These are phyloP conservation scores for Colossoma macropomum DNA, from an alignment of 2,113 vertebrate genomes.

Conservation along the genomic window DNA sequence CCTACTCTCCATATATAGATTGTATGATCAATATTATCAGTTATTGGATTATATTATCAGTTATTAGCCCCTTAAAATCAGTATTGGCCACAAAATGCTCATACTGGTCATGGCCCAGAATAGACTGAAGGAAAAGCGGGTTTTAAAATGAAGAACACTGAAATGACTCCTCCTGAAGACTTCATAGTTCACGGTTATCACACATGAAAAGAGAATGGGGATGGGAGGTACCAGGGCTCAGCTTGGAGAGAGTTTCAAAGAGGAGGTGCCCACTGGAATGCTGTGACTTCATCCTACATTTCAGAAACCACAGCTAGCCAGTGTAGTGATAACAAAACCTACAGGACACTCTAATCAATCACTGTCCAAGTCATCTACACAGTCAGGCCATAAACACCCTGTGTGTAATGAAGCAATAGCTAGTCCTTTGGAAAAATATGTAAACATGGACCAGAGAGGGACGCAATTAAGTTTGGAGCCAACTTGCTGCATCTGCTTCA, in stretches of 20 bases:
- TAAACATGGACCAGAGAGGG: neutral
- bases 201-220: neutral
- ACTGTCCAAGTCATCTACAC: constrained; percentile 29
- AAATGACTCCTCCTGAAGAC: too few relatives aligned
- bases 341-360: neutral
- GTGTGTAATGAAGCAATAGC: constrained; percentile 9
- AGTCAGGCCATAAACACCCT: constrained; percentile 23
- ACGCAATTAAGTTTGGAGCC: neutral
- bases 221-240: constrained; percentile 2
- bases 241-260: constrained; percentile 61
- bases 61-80: too few relatives aligned
- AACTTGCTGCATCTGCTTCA: neutral
- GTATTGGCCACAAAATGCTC: too few relatives aligned
- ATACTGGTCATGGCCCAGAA: too few relatives aligned
- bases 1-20: too few relatives aligned
- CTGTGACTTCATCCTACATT: constrained; percentile 72
- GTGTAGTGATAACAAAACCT: neutral
- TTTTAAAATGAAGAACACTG: too few relatives aligned
- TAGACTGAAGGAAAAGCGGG: too few relatives aligned
- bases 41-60: too few relatives aligned
- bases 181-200: neutral
- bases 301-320: neutral
- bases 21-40: too few relatives aligned
- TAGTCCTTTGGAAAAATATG: neutral
- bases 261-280: constrained; percentile 72